Percentiles rank a stretch among this genome's conserved stretches.
phyloP scores from a whole-genome alignment of 2,888 invertebrate species.

The Melanophora roralis region DNA sequence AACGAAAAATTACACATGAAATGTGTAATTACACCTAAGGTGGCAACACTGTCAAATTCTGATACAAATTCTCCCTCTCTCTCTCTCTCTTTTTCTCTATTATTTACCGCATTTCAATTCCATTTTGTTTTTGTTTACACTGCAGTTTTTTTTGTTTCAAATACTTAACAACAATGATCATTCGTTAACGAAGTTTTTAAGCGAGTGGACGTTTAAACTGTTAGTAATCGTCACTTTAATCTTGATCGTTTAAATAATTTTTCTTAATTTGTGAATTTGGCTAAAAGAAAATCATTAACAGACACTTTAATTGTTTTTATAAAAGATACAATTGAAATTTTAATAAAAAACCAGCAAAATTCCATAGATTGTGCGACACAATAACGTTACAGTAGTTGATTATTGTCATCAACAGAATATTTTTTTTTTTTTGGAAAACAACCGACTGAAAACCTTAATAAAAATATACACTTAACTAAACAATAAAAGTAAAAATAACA shows the following conservation, averaged over 20 bases:
- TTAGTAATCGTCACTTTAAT: background rate
- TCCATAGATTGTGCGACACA: background rate
- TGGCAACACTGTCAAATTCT: background rate
- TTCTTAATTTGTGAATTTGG: background rate
- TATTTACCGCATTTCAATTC: background rate
- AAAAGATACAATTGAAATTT: background rate
- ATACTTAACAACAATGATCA: constrained; percentile 34
- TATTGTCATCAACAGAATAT: background rate
- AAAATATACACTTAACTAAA: background rate
- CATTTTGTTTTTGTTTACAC: constrained; percentile 33
- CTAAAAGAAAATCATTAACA: constrained; percentile 12
- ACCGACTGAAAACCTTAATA: constrained; percentile 5
- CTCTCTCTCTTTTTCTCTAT: background rate
- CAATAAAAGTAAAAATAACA: background rate
- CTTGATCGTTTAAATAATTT: background rate
- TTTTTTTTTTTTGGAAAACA: constrained; percentile 3
- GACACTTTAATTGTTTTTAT: constrained; percentile 29
- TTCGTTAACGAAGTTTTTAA: constrained; percentile 51
- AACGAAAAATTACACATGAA: too few relatives aligned
- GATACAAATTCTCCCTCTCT: background rate
- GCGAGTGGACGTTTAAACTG: constrained; percentile 8
- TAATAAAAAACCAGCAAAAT: background rate
- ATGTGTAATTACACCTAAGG: too few relatives aligned
- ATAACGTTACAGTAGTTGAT: background rate
- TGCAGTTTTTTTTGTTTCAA: background rate